phyloP scores from a whole-genome alignment of 2,888 invertebrate genomes.

The Apomyelois bistriatella region DNA sequence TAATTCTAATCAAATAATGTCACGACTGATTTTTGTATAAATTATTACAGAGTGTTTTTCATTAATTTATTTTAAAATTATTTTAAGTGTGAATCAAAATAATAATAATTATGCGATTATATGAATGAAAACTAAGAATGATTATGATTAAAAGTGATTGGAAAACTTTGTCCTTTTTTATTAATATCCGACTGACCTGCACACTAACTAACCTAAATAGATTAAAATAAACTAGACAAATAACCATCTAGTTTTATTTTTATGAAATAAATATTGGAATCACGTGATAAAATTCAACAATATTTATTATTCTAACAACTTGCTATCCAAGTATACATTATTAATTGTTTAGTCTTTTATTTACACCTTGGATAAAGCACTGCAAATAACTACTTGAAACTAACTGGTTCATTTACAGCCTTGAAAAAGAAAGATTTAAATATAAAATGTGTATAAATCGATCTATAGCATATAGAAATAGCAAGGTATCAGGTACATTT shows the following conservation, averaged over 20 bases:
- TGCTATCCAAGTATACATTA: background rate
- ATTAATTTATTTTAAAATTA: constrained; percentile 76
- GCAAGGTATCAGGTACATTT: too few species aligned
- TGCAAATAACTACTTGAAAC: too few species aligned
- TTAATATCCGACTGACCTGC: background rate
- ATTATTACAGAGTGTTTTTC: constrained; percentile 76
- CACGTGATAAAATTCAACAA: constrained; percentile 1
- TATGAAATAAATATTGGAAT: background rate
- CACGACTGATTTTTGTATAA: constrained; percentile 77
- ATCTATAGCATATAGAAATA: too few species aligned
- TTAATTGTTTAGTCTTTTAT: too few species aligned
- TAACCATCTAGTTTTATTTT: background rate
- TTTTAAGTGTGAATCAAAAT: constrained; percentile 76
- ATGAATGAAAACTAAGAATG: constrained; percentile 72
- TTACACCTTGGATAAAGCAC: too few species aligned
- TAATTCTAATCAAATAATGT: constrained; percentile 74
- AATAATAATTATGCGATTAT: constrained; percentile 79
- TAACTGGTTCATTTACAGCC: too few species aligned
- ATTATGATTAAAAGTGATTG: constrained; percentile 72
- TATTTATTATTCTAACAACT: constrained; percentile 4
- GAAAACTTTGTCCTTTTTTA: constrained; percentile 35
- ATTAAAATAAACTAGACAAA: background rate
- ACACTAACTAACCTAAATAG: background rate
- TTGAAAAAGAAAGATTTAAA: too few species aligned
- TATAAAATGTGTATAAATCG: too few species aligned